Percentiles rank a stretch among this genome's conserved stretches.
Conservation (phyloP, 2,888 invertebrate genomes). For the Drosophila niveifrons region DNA sequence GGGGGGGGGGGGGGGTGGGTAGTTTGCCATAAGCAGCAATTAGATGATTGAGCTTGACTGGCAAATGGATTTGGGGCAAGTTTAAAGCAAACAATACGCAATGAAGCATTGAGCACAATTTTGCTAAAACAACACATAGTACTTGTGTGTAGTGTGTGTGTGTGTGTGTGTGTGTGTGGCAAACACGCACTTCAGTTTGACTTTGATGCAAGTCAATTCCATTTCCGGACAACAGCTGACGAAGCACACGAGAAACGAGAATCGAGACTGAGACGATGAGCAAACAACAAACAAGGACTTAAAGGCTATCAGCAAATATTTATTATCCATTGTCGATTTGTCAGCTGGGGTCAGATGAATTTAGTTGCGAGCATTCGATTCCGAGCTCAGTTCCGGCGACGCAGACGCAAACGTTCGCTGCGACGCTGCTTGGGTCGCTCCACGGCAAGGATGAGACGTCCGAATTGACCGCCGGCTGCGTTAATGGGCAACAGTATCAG, state of each 20-base stretch:
- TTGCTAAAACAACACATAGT: constrained; percentile 55
- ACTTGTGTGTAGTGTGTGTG: background rate
- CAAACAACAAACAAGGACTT: constrained; percentile 38
- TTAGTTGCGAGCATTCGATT: background rate
- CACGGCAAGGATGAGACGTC: constrained; percentile 69
- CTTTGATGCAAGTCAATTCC: constrained; percentile 57
- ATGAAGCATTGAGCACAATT: constrained; percentile 65
- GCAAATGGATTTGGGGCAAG: background rate
- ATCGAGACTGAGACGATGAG: constrained; percentile 1
- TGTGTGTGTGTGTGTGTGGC: background rate
- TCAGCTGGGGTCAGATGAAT: constrained; percentile 13
- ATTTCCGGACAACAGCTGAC: constrained; percentile 43
- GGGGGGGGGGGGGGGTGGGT: no score
- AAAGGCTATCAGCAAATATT: constrained; percentile 53
- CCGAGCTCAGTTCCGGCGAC: constrained; percentile 43
- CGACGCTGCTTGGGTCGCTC: constrained; percentile 55
- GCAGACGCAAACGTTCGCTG: constrained; percentile 64
- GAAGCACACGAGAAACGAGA: constrained; percentile 9
- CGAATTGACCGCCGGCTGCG: constrained; percentile 62
- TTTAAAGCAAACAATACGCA: constrained; percentile 62
- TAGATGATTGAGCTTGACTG: constrained; percentile 38
- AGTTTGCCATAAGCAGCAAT: constrained; percentile 54
- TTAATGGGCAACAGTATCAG: constrained; percentile 78
- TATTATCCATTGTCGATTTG: constrained; percentile 36
- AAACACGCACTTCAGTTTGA: constrained; percentile 45